These are phyloP conservation scores for Morone saxatilis DNA, from an alignment of 2,113 vertebrate species.

Conservation along the genomic window DNA sequence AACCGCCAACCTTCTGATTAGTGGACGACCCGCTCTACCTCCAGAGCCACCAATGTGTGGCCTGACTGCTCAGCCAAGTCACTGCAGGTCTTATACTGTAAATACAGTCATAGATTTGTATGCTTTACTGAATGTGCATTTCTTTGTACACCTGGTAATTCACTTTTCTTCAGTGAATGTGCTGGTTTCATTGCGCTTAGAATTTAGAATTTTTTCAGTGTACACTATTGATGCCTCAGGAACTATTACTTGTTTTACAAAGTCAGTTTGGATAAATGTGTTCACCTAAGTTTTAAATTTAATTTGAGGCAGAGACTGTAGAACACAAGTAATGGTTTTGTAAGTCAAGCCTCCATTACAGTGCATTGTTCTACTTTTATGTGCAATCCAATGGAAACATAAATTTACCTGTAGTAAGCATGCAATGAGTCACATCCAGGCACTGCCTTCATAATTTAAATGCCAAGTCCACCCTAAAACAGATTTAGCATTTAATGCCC, in stretches of 20 bases:
- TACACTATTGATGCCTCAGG: neutral
- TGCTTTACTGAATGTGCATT: slow-evolving; percentile 13
- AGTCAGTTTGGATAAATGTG: slow-evolving; percentile 18
- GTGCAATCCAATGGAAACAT: slow-evolving; percentile 1
- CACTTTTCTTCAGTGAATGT: slow-evolving; percentile 18
- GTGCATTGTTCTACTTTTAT: slow-evolving; percentile 23
- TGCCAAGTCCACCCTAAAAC: slow-evolving; percentile 3
- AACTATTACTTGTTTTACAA: slow-evolving; percentile 10
- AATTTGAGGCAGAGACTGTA: neutral
- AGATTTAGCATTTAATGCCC: slow-evolving; percentile 9
- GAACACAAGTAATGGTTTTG: neutral
- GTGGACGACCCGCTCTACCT: too few species aligned
- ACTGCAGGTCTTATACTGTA: neutral
- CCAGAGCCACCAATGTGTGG: neutral
- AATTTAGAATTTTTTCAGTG: slow-evolving; percentile 6
- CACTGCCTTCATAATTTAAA: slow-evolving; percentile 1
- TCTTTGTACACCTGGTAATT: slow-evolving; percentile 13
- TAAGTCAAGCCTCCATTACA: neutral
- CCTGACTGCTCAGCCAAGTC: slow-evolving; percentile 19
- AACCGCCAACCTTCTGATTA: too few species aligned
- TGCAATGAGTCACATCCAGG: slow-evolving; percentile 22
- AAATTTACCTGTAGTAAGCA: neutral
- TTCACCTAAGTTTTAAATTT: slow-evolving; percentile 24
- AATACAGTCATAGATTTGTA: slow-evolving; percentile 1
- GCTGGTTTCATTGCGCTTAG: neutral